Conservation (phyloP, 64 coral and sea anemone species). For the Orbicella faveolata region DNA sequence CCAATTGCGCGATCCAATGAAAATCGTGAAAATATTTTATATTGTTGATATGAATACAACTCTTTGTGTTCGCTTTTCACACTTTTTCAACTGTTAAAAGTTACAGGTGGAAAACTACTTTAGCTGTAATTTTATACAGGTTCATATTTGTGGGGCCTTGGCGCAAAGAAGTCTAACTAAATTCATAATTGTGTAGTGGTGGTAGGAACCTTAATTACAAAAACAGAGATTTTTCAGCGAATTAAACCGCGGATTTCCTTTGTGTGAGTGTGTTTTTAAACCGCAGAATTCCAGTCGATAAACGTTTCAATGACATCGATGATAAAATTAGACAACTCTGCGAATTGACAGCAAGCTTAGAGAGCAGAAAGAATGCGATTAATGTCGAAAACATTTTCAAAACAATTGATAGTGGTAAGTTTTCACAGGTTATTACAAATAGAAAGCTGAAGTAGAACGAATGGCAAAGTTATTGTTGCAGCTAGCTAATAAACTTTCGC, state of each 20-base stretch:
- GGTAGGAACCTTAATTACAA: background rate
- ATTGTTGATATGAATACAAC: background rate
- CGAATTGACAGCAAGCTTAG: background rate
- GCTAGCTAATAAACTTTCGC: background rate
- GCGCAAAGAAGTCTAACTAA: too few species aligned
- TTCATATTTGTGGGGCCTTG: background rate
- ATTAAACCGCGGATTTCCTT: background rate
- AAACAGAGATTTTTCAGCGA: constrained; percentile 13
- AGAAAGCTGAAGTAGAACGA: background rate
- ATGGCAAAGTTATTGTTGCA: background rate
- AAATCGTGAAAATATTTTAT: background rate
- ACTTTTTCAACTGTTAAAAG: background rate
- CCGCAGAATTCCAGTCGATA: background rate
- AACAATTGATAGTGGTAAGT: background rate
- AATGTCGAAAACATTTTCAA: background rate
- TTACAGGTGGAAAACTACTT: constrained; percentile 11
- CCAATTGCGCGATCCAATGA: too few species aligned
- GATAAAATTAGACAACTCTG: background rate
- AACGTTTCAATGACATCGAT: background rate
- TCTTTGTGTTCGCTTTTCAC: background rate
- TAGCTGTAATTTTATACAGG: background rate
- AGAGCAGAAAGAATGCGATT: background rate
- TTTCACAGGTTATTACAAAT: background rate
- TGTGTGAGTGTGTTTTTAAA: background rate
- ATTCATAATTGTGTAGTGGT: background rate